Percentiles rank a stretch among this genome's conserved stretches.
phyloP scores from a whole-genome alignment of 2,113 vertebrate species.

The Cebidichthys violaceus region DNA sequence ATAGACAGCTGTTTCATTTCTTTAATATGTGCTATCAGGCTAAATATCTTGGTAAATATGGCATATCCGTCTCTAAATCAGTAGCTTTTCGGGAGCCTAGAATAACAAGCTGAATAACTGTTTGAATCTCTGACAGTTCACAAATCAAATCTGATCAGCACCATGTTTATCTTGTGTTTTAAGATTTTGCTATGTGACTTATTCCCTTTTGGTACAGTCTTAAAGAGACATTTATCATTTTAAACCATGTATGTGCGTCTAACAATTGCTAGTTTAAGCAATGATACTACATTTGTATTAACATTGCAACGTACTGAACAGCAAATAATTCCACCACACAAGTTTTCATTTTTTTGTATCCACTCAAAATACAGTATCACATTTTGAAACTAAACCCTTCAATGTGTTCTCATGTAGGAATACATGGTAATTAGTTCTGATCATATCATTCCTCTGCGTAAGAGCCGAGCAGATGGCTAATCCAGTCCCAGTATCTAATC shows the following conservation, averaged over 20 bases:
- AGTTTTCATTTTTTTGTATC: slow-evolving; percentile 17
- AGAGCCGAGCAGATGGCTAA: slow-evolving; percentile 81
- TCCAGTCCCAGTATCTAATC: slow-evolving; percentile 71
- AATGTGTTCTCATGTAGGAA: slow-evolving; percentile 42
- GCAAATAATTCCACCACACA: slow-evolving; percentile 27
- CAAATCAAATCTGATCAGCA: background rate
- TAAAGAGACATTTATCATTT: background rate
- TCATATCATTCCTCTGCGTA: slow-evolving; percentile 63
- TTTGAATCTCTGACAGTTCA: background rate
- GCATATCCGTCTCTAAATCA: background rate
- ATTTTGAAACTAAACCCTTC: slow-evolving; percentile 59
- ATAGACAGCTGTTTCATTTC: background rate
- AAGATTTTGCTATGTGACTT: background rate
- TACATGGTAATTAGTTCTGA: slow-evolving; percentile 57
- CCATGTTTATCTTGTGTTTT: background rate
- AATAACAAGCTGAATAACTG: background rate
- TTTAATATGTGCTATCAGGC: background rate
- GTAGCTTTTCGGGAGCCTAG: background rate
- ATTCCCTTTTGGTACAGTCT: background rate
- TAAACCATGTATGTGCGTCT: background rate
- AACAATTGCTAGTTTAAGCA: background rate
- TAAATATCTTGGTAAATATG: slow-evolving; percentile 11
- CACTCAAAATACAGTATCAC: slow-evolving; percentile 41
- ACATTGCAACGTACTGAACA: background rate
- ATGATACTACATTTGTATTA: background rate